These are phyloP conservation scores for Pocillopora verrucosa DNA, from an alignment of 64 coral and sea anemone genomes.

Conservation along the genomic window DNA sequence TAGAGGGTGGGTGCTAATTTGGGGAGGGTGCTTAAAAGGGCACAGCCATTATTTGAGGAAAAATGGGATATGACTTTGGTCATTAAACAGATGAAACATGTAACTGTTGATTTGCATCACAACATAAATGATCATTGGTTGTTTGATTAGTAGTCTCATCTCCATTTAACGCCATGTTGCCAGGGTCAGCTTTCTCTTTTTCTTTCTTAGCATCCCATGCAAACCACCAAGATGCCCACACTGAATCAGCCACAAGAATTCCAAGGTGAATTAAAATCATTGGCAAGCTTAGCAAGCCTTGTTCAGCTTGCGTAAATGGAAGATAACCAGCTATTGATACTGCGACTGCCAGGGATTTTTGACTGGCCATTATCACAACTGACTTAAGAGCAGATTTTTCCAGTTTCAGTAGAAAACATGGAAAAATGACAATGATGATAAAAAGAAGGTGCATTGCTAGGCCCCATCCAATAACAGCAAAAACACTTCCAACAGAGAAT, in stretches of 20 bases:
- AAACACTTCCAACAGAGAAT: constrained; percentile 62
- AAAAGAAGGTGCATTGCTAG: constrained; percentile 64
- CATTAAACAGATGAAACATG: not conserved
- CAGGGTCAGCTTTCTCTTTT: not conserved
- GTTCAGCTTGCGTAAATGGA: constrained; percentile 67
- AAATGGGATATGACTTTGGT: too few species aligned
- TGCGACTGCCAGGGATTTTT: constrained; percentile 82
- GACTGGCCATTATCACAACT: constrained; percentile 81
- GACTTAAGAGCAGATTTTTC: constrained; percentile 59
- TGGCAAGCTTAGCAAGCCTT: constrained; percentile 81
- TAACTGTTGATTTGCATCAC: not conserved
- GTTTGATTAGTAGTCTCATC: not conserved
- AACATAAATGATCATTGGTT: not conserved
- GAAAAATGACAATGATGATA: constrained; percentile 49
- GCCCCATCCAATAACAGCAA: constrained; percentile 77
- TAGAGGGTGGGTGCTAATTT: too few species aligned
- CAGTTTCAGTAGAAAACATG: constrained; percentile 63
- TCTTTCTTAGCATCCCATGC: constrained; percentile 47
- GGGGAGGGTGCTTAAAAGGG: too few species aligned
- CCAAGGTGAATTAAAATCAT: constrained; percentile 82
- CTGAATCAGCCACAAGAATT: constrained; percentile 76
- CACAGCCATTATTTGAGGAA: too few species aligned
- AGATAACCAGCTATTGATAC: constrained; percentile 77
- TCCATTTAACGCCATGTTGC: not conserved
- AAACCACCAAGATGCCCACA: constrained; percentile 72